Evolutionary conservation across 2,888 invertebrate genomes (phyloP), one percentile per base, ranked within the genome.

Genomic region (Drosophila yooni): DNA sequence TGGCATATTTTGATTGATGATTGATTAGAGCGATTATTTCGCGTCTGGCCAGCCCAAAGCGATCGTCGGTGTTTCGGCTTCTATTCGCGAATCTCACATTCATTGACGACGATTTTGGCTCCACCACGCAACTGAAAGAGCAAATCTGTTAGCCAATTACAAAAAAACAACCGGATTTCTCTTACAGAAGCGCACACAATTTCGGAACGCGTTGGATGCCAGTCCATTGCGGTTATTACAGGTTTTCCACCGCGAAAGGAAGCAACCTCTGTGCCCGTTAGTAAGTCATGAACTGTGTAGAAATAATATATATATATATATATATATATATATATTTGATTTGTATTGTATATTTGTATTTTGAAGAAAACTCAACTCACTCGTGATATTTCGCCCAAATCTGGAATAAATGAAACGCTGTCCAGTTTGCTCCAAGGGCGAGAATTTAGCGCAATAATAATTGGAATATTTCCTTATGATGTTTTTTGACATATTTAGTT

Each of bases 101-200:
- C 2, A 43, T 43, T 11, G 40, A 5, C 2, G n/a, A 0, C 1
- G 10, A 43, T 1, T 2, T 4, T 1, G 0, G 1, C 10, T 1
- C 4, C 4, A 10, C 0, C 2, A 0, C 2, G 0, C 21, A 10
- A 0, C 43, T 43, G 11, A 43, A 21, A 5, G 0, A 21, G 21
- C 5, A 21, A 21, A 21, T 21, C 11, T 43, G 21, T 43, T 43
- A 21, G 43, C 5, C 5, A 21, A 11, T 21, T 5, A 11, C 21
- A 43, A 40, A 2, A 7, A 21, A 43, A 11, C 5, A 21, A 11
- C 4, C 1, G 5, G 21, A 21, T 11, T 43, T 5, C 10, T 2
- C n/a, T 40, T 5, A 40, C n/a, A 10, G 5, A 0, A 40, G 1
- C 0, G 40, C 0, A 2, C n/a, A 40, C 11, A 40, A 40, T 40